Evolutionary conservation across 1,140 invertebrate species (phyloP).

Genomic region (Metaphire vulgaris): DNA sequence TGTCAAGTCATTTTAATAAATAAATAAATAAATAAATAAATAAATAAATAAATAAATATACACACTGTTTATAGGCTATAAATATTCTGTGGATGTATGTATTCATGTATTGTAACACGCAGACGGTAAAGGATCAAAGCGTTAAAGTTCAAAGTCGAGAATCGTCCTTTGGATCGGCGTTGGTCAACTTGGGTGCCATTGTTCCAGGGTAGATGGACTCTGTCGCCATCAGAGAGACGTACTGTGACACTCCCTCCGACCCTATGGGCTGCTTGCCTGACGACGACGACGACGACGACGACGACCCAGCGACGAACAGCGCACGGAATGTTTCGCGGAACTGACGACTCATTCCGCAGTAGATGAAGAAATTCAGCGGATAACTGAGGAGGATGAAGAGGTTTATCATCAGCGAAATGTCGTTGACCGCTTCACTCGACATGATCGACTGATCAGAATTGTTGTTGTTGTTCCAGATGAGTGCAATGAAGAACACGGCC

Average conservation of each 20-base stretch:
- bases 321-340: neutral
- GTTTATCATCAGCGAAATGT: neutral
- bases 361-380: neutral
- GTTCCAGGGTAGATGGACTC: neutral
- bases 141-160: no score
- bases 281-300: neutral
- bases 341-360: neutral
- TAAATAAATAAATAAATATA: no score
- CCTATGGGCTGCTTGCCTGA: neutral
- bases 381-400: neutral
- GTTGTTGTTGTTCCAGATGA: conserved; percentile 24
- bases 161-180: no score
- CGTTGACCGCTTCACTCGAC: neutral
- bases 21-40: no score
- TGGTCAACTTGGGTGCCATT: no score
- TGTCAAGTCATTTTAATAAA: no score
- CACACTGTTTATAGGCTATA: no score
- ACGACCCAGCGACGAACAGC: neutral
- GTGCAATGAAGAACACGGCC: conserved; percentile 22
- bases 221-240: neutral
- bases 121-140: no score
- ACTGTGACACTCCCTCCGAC: neutral
- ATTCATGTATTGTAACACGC: no score
- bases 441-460: neutral
- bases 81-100: no score